phyloP scores from a whole-genome alignment of 2,113 vertebrate species.

The Coreoperca whiteheadi region DNA sequence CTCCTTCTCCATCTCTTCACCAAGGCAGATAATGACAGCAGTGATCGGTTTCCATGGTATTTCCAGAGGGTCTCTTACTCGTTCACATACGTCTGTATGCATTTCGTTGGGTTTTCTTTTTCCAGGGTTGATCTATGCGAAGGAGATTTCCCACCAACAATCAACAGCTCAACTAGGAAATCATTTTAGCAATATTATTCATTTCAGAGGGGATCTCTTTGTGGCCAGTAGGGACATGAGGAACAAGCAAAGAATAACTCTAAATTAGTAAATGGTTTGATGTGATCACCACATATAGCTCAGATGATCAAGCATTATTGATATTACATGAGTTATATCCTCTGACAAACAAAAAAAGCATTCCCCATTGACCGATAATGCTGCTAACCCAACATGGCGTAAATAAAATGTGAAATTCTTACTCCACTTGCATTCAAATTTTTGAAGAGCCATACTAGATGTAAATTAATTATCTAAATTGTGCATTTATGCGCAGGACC shows the following conservation, averaged over 20 bases:
- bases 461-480: neutral
- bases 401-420: no score
- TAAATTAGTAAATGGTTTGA: neutral
- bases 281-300: neutral
- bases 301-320: neutral
- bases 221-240: neutral
- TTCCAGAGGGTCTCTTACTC: neutral
- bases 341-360: neutral
- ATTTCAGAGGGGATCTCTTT: neutral
- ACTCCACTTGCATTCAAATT: no score
- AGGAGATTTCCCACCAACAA: neutral
- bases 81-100: constrained; percentile 6
- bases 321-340: neutral
- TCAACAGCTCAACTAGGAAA: neutral
- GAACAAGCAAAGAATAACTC: neutral
- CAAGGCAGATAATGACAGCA: constrained; percentile 31
- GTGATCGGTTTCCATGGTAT: constrained; percentile 49
- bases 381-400: no score
- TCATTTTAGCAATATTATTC: neutral
- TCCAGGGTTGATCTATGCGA: neutral
- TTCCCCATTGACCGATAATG: neutral
- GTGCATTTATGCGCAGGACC: neutral
- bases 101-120: neutral
- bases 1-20: constrained; percentile 1
- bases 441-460: no score